phyloP scores from a whole-genome alignment of 2,797 vertebrate genomes.

The Gymnoscopelus microlampas region DNA sequence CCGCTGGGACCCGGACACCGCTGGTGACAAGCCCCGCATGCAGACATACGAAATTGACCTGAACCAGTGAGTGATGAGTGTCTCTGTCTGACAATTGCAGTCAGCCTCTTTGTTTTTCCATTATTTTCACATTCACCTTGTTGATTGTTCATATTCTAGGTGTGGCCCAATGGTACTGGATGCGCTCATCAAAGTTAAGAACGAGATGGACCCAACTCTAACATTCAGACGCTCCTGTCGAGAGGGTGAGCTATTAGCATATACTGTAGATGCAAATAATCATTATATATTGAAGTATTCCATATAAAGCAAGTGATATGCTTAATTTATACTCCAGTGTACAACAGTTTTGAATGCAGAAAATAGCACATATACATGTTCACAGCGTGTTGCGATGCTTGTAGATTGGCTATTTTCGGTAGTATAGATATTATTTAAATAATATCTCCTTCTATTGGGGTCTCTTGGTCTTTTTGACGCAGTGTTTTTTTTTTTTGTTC shows the following conservation, averaged over 20 bases:
- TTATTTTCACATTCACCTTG: background rate
- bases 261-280: background rate
- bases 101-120: background rate
- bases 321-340: background rate
- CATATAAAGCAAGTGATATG: background rate
- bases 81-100: background rate
- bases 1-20: conserved; percentile 91
- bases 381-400: background rate
- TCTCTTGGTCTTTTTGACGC: background rate
- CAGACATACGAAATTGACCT: conserved; percentile 92
- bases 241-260: conserved; percentile 82
- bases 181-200: conserved; percentile 96
- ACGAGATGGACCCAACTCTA: conserved; percentile 91
- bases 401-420: background rate
- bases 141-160: conserved; percentile 58
- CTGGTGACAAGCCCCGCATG: conserved; percentile 93
- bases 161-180: conserved; percentile 95
- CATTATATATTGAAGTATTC: background rate
- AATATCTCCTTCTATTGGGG: background rate
- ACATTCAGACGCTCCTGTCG: conserved; percentile 94
- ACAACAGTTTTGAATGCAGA: background rate
- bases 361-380: too few species aligned
- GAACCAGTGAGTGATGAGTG: conserved; percentile 77
- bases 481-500: conserved; percentile 16
- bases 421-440: too few species aligned